Evolutionary conservation across 2,797 vertebrate genomes (phyloP), one percentile per base, ranked within the genome.

Genomic region (Erpetoichthys calabaricus): DNA sequence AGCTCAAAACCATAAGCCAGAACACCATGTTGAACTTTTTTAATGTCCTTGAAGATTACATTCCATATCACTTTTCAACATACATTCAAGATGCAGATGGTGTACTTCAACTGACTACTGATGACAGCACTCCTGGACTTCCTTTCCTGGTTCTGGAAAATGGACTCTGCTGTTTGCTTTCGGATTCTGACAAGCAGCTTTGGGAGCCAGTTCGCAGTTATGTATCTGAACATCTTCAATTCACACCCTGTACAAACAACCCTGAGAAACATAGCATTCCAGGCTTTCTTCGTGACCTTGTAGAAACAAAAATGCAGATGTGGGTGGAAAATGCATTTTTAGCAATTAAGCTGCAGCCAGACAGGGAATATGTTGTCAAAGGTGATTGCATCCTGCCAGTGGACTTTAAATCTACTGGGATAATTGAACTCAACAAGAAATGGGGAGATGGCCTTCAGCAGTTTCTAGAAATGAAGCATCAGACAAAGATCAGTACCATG

Each of bases 381-480:
- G 58, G 65, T 2, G 53, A 64, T 44, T 46, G 46, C 2, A 54
- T 74, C 5, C 58, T 68, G 2, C 80, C 75, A 7, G 75, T 77
- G 0, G 76, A 79, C 59, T 82, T 68, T 57, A 65, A 54, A 2
- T 72, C 43, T 56, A 80, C 79, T n/a, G 79, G 76, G 25, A 69
- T 81, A 4, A 62, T 81, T n/a, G 63, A 78, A 63, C 77, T 74
- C 56, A 9, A 57, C 58, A 75, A 50, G 73, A 42, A 4, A 61
- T 75, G 61, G 78, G 4, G 61, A 6, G 70, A 82, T 59, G 79
- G 81, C 3, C 67, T 81, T 1, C 80, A 83, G 1, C 78, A 83
- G 68, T 82, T 84, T 25, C 64, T 83, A 9, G 71, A 84, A 65
- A 73, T 84, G 68, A 84, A 82, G 62, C 76, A 83, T 3, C 42